These are phyloP conservation scores for Cyphomyrmex costatus DNA, from an alignment of 1,140 invertebrate genomes.

Conservation along the genomic window DNA sequence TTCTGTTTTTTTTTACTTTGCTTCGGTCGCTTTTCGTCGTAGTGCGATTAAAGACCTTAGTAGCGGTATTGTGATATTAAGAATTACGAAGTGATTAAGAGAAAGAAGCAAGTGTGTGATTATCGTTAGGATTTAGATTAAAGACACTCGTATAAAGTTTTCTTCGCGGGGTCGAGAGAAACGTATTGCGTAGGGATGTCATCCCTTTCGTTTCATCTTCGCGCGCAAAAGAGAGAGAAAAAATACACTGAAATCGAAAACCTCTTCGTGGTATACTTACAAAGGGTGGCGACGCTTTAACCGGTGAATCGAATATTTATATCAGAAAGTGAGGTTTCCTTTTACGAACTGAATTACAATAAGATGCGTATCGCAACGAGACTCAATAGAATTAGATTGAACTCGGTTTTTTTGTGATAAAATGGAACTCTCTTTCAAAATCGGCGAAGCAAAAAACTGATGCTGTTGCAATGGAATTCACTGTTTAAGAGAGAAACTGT, in stretches of 20 bases:
- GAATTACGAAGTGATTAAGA: slow-evolving; percentile 39
- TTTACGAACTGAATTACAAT: slow-evolving; percentile 20
- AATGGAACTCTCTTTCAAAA: slow-evolving; percentile 16
- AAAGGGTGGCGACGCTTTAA: slow-evolving; percentile 23
- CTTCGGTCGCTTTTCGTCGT: slow-evolving; percentile 33
- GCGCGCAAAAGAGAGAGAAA: background rate
- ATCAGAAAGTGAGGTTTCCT: slow-evolving; percentile 4
- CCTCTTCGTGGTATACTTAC: slow-evolving; percentile 30
- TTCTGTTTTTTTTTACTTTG: slow-evolving; percentile 28
- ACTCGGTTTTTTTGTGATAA: slow-evolving; percentile 21
- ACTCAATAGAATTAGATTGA: slow-evolving; percentile 31
- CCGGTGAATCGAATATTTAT: slow-evolving; percentile 38
- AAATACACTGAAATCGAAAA: slow-evolving; percentile 19
- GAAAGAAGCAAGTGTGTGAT: slow-evolving; percentile 29
- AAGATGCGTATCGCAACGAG: background rate
- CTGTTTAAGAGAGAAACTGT: slow-evolving; percentile 17
- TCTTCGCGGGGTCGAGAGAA: slow-evolving; percentile 40
- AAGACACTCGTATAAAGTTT: slow-evolving; percentile 25
- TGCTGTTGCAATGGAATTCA: slow-evolving; percentile 21
- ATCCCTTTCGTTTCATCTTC: background rate
- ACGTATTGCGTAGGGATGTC: background rate
- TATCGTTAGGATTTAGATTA: slow-evolving; percentile 44
- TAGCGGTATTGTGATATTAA: slow-evolving; percentile 59
- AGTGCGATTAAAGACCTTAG: slow-evolving; percentile 38
- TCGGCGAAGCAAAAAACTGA: slow-evolving; percentile 12